A percentile compares a stretch with the other conserved stretches of the same genome.
These are phyloP conservation scores for Damaliscus lunatus DNA, from an alignment of 2,113 vertebrate species.

Conservation along the genomic window DNA sequence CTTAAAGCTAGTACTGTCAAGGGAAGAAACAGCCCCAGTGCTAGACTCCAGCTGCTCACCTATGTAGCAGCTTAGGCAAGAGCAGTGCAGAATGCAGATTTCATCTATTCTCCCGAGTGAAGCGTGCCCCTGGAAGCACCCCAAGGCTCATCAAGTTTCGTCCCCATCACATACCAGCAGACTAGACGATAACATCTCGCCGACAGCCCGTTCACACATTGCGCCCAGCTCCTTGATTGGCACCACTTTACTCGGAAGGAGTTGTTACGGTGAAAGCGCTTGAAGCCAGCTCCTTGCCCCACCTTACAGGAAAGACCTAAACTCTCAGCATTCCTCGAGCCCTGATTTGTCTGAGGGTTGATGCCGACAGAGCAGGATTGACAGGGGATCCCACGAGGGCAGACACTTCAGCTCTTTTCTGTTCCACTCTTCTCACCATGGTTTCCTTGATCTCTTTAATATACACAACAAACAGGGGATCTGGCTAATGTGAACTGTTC, in stretches of 20 bases:
- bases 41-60: background rate
- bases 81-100: background rate
- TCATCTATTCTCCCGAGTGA: background rate
- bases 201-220: background rate
- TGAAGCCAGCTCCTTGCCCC: background rate
- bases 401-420: too few relatives aligned
- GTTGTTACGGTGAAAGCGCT: rapidly evolving
- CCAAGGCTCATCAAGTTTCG: background rate
- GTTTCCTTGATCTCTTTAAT: background rate
- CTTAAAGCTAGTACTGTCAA: background rate
- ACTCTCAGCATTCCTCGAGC: rapidly evolving
- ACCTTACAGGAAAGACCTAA: background rate
- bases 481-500: background rate
- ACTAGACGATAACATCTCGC: rapidly evolving
- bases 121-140: rapidly evolving
- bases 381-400: rapidly evolving
- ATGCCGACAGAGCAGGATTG: rapidly evolving
- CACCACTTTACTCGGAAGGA: background rate
- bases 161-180: background rate
- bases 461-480: background rate
- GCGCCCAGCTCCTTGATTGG: background rate
- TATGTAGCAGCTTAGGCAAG: rapidly evolving
- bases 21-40: background rate
- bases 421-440: rapidly evolving
- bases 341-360: background rate